Conservation (phyloP, 2,797 vertebrate genomes). For the Meda fulgida region DNA sequence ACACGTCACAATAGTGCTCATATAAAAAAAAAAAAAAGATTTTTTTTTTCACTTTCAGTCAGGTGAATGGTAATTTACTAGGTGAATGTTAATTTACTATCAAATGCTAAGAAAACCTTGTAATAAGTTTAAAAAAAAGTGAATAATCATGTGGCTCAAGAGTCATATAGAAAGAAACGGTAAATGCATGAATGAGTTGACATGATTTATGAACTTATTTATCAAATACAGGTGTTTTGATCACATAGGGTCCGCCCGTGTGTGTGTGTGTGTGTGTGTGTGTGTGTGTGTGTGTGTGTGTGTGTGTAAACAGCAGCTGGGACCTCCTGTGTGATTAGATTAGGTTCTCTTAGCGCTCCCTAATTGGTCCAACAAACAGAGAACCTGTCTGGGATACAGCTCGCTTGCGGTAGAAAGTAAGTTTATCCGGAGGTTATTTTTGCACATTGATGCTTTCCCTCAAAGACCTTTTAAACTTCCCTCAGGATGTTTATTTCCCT, state of each 20-base stretch:
- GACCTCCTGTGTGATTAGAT: conserved; percentile 61
- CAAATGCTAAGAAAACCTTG: not conserved
- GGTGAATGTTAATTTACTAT: conserved; percentile 5
- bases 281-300: conserved; percentile 40
- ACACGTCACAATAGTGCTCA: not conserved
- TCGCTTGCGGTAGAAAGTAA: conserved; percentile 17
- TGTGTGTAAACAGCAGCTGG: conserved; percentile 50
- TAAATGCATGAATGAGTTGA: conserved; percentile 9
- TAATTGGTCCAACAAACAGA: conserved; percentile 64
- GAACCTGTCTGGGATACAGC: conserved; percentile 56
- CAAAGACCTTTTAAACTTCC: conserved; percentile 5
- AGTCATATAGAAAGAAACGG: not conserved
- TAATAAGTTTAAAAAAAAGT: not conserved
- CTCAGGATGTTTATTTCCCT: not conserved
- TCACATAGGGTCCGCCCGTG: conserved; percentile 25
- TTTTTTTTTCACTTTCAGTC: too few relatives aligned
- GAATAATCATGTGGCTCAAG: not conserved
- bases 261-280: not conserved
- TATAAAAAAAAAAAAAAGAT: too few relatives aligned
- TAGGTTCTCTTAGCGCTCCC: conserved; percentile 59
- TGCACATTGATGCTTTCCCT: not conserved
- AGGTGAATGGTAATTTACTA: too few relatives aligned
- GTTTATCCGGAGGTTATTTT: conserved; percentile 30
- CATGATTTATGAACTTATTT: conserved; percentile 3
- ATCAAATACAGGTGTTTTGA: conserved; percentile 36